Conservation (phyloP, 2,113 vertebrate genomes). For the Gallinago undulata region DNA sequence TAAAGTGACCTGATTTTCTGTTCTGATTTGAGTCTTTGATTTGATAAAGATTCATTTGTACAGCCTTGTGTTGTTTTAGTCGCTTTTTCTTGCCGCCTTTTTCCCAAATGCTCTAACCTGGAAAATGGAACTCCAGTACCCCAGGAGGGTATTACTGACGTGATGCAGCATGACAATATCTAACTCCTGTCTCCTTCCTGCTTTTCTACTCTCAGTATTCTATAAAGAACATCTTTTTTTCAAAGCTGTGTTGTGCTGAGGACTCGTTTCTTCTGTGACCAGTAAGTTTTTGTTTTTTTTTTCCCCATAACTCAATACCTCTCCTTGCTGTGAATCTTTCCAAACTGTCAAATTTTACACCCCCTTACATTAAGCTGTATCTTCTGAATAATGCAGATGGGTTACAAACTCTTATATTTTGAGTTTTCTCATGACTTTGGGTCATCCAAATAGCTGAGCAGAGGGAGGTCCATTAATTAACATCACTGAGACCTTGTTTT, state of each 20-base stretch:
- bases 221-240: background rate
- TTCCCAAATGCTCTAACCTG: background rate
- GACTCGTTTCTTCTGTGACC: background rate
- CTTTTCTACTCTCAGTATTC: background rate
- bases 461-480: background rate
- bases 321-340: background rate
- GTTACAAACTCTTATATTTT: background rate
- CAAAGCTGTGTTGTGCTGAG: background rate
- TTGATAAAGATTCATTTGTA: conserved; percentile 11
- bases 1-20: background rate
- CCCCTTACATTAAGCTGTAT: background rate
- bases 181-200: background rate
- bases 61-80: background rate
- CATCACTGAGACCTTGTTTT: background rate
- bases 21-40: background rate
- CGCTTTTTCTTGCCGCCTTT: background rate
- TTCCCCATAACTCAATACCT: background rate
- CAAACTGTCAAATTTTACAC: background rate
- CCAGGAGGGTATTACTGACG: conserved; percentile 29
- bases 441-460: background rate
- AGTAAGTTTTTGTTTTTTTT: background rate
- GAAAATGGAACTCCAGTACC: conserved; percentile 42
- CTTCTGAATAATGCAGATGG: background rate
- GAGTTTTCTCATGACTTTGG: background rate
- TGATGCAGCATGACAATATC: conserved; percentile 45